Base-by-base conservation (phyloP, 2,797 vertebrate genomes). In the Cetoscarus ocellatus region DNA sequence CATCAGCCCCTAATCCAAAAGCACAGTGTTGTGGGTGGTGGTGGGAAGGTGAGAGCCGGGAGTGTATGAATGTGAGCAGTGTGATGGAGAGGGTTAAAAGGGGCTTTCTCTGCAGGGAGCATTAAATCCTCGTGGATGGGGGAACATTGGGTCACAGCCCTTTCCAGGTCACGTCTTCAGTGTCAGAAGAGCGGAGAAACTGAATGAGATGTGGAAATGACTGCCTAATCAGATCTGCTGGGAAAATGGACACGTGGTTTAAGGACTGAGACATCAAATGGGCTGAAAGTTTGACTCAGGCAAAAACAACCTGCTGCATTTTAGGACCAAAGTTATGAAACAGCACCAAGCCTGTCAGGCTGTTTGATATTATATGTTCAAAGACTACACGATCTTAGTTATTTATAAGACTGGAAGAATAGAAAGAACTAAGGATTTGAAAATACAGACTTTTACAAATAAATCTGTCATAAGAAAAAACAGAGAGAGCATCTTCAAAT, bases 141-240 rank as follows among this genome's bases (percentile, higher is more conserved):
- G 56, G 61, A 75, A 74, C 81, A 80, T 80, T 70, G 80, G 86
- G 84, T 75, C 74, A 51, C 51, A 56, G 72, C 49, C 64, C 10
- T 76, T 87, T 91, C 75, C 84, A 85, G 88, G 88, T 89, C 89
- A 86, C 48, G 64, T 64, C 72, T 39, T 73, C 54, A 50, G 47
- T 51, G 58, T 81, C 69, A 55, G n/a, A 66, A 13, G 39, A 48
- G 69, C 11, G 52, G 53, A 67, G 65, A 70, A 66, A 52, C 63
- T 75, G 74, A 87, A 77, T 27, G 68, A 67, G 35, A 64, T 59
- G 69, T 70, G 79, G 54, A 70, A 59, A 35, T 14, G 14, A 72
- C 40, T 8, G 19, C 36, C 40, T 27, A 44, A 74, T 66, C 63
- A 54, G 62, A 71, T 74, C 47, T 35, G 56, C 44, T 3, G 43